Percentiles rank a stretch among this genome's conserved stretches.
phyloP scores from a whole-genome alignment of 2,888 invertebrate species.

The Lamellibrachia satsuma region DNA sequence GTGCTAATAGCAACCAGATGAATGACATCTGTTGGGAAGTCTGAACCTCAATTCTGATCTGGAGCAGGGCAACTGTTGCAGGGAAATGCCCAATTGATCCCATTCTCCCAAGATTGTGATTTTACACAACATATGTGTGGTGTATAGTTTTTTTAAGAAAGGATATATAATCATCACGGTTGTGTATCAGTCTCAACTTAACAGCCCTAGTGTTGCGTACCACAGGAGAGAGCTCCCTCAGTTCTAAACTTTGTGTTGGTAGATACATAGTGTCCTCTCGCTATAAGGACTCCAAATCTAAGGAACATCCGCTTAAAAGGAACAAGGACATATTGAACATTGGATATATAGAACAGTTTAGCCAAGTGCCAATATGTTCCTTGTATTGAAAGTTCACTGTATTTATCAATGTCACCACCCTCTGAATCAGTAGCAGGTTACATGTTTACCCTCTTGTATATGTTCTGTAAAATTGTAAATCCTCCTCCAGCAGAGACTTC shows the following conservation, averaged over 20 bases:
- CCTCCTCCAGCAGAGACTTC: background rate
- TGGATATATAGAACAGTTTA: background rate
- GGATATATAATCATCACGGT: background rate
- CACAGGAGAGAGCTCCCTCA: background rate
- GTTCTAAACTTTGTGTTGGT: too few relatives aligned
- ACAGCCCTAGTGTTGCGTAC: background rate
- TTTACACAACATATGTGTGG: background rate
- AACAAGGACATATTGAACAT: too few relatives aligned
- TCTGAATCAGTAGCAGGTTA: background rate
- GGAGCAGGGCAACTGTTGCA: background rate
- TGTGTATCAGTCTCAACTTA: background rate
- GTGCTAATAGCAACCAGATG: conserved; percentile 5
- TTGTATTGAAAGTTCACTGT: background rate
- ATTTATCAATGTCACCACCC: background rate
- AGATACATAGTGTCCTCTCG: too few relatives aligned
- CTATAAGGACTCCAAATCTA: too few relatives aligned
- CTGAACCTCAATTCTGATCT: background rate
- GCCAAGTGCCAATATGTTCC: background rate
- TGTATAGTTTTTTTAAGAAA: background rate
- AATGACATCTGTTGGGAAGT: background rate
- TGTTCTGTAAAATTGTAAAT: background rate
- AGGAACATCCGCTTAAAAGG: too few relatives aligned
- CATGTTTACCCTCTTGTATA: background rate
- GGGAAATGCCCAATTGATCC: background rate
- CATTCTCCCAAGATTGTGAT: background rate